Percentiles rank a stretch among this genome's conserved stretches.
These are phyloP conservation scores for Ectropis grisescens DNA, from an alignment of 1,140 invertebrate genomes.

Conservation along the genomic window DNA sequence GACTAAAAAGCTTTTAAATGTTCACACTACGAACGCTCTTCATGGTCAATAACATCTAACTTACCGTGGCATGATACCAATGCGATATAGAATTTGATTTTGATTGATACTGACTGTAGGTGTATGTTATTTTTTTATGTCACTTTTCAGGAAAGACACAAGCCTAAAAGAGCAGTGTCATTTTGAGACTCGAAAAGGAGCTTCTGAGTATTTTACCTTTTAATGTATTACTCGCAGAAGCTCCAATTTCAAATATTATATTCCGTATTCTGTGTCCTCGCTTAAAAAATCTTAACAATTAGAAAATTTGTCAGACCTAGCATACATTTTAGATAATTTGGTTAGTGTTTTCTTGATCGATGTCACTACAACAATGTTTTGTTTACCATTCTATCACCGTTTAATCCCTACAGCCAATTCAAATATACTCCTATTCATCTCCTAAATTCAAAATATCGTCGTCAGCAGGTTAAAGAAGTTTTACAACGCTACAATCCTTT, in stretches of 20 bases:
- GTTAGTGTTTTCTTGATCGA: not conserved
- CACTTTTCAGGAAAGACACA: conserved; percentile 36
- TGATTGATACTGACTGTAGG: conserved; percentile 30
- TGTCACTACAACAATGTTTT: not conserved
- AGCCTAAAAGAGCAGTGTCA: conserved; percentile 14
- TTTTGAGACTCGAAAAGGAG: not conserved
- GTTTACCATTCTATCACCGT: not conserved
- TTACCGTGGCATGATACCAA: conserved; percentile 50
- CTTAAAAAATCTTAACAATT: too few relatives aligned
- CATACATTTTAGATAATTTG: not conserved
- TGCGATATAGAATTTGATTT: conserved; percentile 39
- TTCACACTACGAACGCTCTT: conserved; percentile 41
- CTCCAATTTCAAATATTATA: too few relatives aligned
- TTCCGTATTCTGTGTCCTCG: too few relatives aligned
- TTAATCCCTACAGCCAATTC: not conserved
- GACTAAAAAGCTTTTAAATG: conserved; percentile 42
- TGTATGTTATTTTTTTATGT: conserved; percentile 27
- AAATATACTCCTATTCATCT: not conserved
- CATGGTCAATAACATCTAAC: conserved; percentile 42
- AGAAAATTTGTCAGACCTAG: too few relatives aligned
- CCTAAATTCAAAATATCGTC: too few relatives aligned
- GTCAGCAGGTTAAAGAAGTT: conserved; percentile 10
- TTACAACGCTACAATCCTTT: conserved; percentile 44
- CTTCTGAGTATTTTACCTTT: not conserved
- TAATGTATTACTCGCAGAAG: too few relatives aligned